Conservation (phyloP, 2,113 vertebrate species). For the Ctenomys sociabilis region DNA sequence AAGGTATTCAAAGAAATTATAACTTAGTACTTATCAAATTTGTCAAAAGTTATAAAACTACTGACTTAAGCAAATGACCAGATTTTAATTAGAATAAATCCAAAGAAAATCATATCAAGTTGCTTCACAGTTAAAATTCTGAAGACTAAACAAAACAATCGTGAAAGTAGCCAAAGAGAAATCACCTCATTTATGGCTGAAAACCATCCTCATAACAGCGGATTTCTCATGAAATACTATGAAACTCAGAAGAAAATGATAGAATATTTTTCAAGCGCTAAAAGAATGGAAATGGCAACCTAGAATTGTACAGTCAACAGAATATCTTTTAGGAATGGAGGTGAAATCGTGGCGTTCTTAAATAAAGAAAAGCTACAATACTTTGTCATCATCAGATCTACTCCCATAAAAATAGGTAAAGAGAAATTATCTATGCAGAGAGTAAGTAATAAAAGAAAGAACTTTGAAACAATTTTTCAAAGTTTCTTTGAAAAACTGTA, state of each 20-base stretch:
- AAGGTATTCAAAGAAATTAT: neutral
- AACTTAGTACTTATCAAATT: neutral
- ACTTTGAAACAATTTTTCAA: neutral
- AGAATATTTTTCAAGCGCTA: neutral
- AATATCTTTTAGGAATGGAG: neutral
- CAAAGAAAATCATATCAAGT: neutral
- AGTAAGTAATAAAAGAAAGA: neutral
- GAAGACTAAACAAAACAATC: neutral
- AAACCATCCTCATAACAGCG: neutral
- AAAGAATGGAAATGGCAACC: neutral
- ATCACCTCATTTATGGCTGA: neutral
- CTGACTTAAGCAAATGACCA: neutral
- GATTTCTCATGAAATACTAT: neutral
- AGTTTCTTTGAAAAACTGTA: no score
- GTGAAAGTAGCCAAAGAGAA: neutral
- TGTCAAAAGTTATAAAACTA: neutral
- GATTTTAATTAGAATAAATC: neutral
- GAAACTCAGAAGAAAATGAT: neutral
- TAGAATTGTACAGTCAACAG: neutral
- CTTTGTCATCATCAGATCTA: neutral
- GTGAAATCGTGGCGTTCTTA: neutral
- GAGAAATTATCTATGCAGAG: neutral
- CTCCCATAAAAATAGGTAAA: neutral
- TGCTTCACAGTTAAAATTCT: neutral
- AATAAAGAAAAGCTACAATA: neutral